Conservation (phyloP, 2,113 vertebrate species). For the Chamaetylas fuelleborni region DNA sequence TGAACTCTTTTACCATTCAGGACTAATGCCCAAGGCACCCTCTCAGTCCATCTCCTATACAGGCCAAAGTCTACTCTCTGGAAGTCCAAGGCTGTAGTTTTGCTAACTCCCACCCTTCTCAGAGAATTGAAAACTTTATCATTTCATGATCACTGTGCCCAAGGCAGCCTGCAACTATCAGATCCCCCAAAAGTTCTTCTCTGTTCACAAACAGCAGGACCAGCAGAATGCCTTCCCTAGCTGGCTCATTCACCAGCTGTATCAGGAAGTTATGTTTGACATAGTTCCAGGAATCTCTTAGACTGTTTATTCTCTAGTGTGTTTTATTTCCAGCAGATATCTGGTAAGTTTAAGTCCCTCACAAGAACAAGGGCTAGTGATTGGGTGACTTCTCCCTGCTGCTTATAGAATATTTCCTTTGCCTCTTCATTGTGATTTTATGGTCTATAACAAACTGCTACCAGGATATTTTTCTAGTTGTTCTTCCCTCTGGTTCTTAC, state of each 20-base stretch:
- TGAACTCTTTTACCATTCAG: neutral
- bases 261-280: fast-evolving
- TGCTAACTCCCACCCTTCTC: neutral
- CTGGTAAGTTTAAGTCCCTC: neutral
- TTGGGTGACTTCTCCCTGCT: neutral
- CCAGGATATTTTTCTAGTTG: neutral
- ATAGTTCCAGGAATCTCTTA: neutral
- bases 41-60: neutral
- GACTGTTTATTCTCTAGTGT: neutral
- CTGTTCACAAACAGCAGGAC: neutral
- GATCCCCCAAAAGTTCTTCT: neutral
- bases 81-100: neutral
- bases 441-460: neutral
- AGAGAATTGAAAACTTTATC: neutral
- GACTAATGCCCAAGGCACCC: neutral
- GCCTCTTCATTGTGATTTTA: neutral
- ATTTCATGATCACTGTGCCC: neutral
- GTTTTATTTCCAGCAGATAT: neutral
- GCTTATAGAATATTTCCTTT: neutral
- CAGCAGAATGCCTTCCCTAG: neutral
- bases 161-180: neutral
- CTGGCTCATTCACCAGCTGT: neutral
- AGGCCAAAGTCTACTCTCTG: neutral
- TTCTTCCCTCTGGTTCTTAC: neutral
- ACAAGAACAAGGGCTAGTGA: neutral